phyloP scores from a whole-genome alignment of 2,888 invertebrate genomes.

The Tinea pellionella region DNA sequence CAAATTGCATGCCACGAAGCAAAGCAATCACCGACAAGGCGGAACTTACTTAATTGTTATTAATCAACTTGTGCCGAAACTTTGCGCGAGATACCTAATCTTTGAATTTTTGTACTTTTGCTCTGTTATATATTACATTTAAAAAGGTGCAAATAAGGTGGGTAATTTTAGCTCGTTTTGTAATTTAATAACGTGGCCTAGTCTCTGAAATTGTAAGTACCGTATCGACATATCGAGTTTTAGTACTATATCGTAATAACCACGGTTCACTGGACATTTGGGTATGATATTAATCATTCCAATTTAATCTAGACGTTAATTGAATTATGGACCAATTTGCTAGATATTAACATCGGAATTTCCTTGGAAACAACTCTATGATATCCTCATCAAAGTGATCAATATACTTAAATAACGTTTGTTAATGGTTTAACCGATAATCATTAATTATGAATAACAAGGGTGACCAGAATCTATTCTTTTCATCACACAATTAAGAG shows the following conservation, averaged over 20 bases:
- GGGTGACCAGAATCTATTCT: no score
- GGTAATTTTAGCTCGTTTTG: neutral
- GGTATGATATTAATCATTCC: slow-evolving; percentile 1
- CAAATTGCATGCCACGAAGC: slow-evolving; percentile 6
- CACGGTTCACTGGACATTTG: neutral
- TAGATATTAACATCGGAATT: neutral
- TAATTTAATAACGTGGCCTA: neutral
- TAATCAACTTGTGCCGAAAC: neutral
- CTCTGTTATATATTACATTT: neutral
- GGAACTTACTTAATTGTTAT: slow-evolving; percentile 1
- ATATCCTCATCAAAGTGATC: neutral
- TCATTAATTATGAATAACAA: no score
- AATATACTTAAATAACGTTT: no score
- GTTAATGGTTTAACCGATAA: no score
- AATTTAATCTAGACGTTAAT: slow-evolving; percentile 2
- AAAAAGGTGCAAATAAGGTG: neutral
- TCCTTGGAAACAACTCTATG: neutral
- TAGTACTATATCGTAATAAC: slow-evolving; percentile 2
- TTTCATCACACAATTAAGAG: no score
- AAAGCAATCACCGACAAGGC: neutral
- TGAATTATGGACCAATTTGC: neutral
- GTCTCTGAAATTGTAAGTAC: neutral
- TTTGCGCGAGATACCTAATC: neutral
- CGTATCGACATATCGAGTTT: neutral
- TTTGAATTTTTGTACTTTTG: neutral